Evolutionary conservation across 2,888 invertebrate species (phyloP).

Genomic region (Ellobium chinense): DNA sequence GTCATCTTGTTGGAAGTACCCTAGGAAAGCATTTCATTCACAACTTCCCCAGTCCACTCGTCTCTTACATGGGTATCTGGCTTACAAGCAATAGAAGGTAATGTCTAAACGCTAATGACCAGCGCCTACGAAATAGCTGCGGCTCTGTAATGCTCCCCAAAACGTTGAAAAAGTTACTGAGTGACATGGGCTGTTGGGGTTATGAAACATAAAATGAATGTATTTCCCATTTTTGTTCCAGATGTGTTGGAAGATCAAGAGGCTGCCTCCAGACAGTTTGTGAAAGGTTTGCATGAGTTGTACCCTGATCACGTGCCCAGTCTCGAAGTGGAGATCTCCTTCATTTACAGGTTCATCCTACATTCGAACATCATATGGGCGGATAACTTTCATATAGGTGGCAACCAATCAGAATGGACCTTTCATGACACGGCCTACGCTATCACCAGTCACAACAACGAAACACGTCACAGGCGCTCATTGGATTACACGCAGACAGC

Average conservation of each 20-base stretch:
- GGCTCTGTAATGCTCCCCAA: no score
- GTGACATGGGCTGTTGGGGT: background rate
- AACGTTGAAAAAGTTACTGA: no score
- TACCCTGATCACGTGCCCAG: slow-evolving; percentile 9
- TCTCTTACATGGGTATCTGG: no score
- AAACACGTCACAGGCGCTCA: slow-evolving; percentile 12
- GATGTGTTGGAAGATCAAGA: slow-evolving; percentile 35
- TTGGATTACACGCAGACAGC: background rate
- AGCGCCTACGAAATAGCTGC: no score
- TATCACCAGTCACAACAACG: slow-evolving; percentile 7
- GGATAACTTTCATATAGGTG: background rate
- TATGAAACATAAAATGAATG: no score
- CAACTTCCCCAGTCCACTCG: no score
- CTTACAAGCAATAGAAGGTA: no score
- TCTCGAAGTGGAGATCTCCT: background rate
- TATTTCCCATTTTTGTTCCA: background rate
- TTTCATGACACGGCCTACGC: background rate
- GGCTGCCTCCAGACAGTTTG: background rate
- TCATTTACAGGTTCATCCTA: slow-evolving; percentile 9
- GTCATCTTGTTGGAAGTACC: no score
- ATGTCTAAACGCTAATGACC: no score
- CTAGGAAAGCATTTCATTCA: no score
- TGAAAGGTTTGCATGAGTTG: background rate
- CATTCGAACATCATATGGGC: slow-evolving; percentile 5
- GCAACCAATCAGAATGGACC: background rate